Base-by-base conservation (phyloP, 2,888 invertebrate species). In the Troglohyphantes excavatus region DNA sequence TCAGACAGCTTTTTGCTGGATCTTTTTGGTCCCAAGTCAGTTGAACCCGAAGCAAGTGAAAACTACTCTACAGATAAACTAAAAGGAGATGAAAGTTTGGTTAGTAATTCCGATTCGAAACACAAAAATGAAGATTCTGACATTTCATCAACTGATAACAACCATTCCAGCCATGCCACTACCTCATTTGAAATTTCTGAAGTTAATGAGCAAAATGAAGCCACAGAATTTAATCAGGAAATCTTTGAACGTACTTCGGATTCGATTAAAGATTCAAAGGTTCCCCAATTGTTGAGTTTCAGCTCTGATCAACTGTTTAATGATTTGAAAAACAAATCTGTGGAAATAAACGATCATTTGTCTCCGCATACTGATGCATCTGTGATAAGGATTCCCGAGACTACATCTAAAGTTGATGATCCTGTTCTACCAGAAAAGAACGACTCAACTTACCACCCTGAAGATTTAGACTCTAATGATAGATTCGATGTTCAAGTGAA, bases 161-260 rank as follows among this genome's bases (percentile, higher is more conserved):
- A 81, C 72, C 68, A 72, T 11, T 79, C 73, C 9, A 65, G 67
- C 17, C 67, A 75, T 53, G 65, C 73, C 17, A 67, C 39, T 17
- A 67, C 88, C 11, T 79, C 78, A 29, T 88, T 88, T 82, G 82
- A 82, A 67, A 88, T 88, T 26, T 82, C 88, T n/a, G 88, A 88
- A 70, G 82, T 88, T 39, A 88, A 88, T 82, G 88, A 88, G 33
- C 88, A 88, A 61, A 88, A 88, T 88, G 88, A 88, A 88, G 88
- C 88, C n/a, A 88, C 88, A 39, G 88, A 88, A 68, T 88, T 88
- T 29, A 88, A 88, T 29, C 88, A 88, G 59, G 88, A 88, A 39
- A 82, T 88, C 19, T 88, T 88, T 70, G 88, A 88, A 68, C 82
- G 61, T 21, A 26, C 87, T 5, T 43, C 88, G 27, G 82, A 88